Percentiles rank a stretch among this genome's conserved stretches.
Conservation (phyloP, 2,797 vertebrate species). For the Sebastes wilsoni region DNA sequence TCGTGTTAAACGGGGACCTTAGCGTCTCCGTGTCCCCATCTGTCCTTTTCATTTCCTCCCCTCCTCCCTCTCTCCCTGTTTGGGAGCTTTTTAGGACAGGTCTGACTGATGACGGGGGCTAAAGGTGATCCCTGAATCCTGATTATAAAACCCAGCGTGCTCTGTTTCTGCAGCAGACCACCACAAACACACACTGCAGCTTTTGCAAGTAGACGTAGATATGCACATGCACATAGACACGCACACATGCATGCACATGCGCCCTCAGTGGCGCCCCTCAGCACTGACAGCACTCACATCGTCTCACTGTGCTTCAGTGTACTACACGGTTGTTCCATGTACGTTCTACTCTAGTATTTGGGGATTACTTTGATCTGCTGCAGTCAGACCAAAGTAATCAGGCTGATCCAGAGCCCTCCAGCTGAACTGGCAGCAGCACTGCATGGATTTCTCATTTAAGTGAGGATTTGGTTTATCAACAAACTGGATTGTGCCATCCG, state of each 20-base stretch:
- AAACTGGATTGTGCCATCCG: conserved; percentile 53
- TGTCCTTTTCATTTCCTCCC: conserved; percentile 22
- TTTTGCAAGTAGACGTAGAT: neutral
- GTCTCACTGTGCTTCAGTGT: conserved; percentile 10
- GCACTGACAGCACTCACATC: neutral
- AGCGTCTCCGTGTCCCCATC: conserved; percentile 29
- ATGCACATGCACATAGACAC: neutral
- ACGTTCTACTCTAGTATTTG: conserved; percentile 48
- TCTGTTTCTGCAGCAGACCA: conserved; percentile 16
- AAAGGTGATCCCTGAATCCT: conserved; percentile 69
- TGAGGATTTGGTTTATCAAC: conserved; percentile 73
- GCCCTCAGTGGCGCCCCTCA: neutral
- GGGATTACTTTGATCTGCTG: conserved; percentile 76
- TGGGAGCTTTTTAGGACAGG: conserved; percentile 41
- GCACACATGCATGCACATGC: neutral
- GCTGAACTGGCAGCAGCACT: conserved; percentile 64
- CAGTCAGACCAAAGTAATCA: conserved; percentile 74
- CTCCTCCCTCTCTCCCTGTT: conserved; percentile 9
- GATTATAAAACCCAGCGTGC: conserved; percentile 54
- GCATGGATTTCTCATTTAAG: conserved; percentile 67
- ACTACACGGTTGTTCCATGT: conserved; percentile 40
- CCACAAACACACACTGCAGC: neutral
- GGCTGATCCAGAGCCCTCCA: conserved; percentile 69
- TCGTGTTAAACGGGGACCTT: neutral
- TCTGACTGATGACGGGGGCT: conserved; percentile 67